A percentile compares a stretch with the other conserved stretches of the same genome.
Conservation (phyloP, 2,888 invertebrate species). For the Drosophila paracracens region DNA sequence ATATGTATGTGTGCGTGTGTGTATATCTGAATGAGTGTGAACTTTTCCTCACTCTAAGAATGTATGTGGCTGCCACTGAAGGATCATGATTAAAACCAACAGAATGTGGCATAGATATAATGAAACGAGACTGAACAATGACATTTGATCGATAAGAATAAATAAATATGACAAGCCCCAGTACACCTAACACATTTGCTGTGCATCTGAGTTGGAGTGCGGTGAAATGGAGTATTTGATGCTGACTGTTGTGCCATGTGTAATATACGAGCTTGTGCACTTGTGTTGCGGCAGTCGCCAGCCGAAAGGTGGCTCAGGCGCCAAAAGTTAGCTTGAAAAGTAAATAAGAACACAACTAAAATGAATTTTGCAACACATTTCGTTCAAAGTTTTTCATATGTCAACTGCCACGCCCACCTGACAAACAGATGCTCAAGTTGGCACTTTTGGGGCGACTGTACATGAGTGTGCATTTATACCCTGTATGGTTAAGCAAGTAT, state of each 20-base stretch:
- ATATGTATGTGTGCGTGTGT: background rate
- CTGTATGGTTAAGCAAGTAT: background rate
- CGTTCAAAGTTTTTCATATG: slow-evolving; percentile 52
- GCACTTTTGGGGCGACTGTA: slow-evolving; percentile 8
- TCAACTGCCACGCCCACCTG: slow-evolving; percentile 46
- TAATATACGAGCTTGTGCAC: slow-evolving; percentile 57
- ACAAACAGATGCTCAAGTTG: slow-evolving; percentile 24
- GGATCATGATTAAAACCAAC: slow-evolving; percentile 7
- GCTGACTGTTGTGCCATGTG: slow-evolving; percentile 26
- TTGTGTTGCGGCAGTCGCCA: slow-evolving; percentile 54
- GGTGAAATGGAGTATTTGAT: background rate
- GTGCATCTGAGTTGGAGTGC: background rate
- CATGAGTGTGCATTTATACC: background rate
- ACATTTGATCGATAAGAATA: slow-evolving; percentile 57
- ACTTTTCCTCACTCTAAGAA: background rate
- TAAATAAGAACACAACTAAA: slow-evolving; percentile 72
- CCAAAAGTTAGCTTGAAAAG: slow-evolving; percentile 51
- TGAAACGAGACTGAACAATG: slow-evolving; percentile 34
- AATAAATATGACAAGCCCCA: slow-evolving; percentile 38
- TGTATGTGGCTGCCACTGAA: background rate
- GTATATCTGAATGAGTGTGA: background rate
- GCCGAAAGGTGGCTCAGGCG: slow-evolving; percentile 14
- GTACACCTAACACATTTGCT: slow-evolving; percentile 5
- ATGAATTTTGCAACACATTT: slow-evolving; percentile 65
- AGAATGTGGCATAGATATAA: slow-evolving; percentile 16